Evolutionary conservation across 2,888 invertebrate genomes (phyloP).

Genomic region (Papilio demoleus): DNA sequence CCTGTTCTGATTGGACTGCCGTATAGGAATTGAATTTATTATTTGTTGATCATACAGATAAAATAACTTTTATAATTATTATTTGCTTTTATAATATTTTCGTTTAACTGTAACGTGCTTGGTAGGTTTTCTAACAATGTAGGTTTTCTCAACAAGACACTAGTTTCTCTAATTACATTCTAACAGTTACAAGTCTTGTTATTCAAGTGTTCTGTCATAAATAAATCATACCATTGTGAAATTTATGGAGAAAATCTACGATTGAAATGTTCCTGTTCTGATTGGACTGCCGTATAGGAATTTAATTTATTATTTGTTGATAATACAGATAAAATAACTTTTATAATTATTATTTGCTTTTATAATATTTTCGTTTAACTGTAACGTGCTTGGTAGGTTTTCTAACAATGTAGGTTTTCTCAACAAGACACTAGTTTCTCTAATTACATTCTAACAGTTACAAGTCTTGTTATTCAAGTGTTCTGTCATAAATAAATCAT

Average conservation of each 20-base stretch:
- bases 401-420: no score
- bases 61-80: background rate
- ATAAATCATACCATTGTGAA: slow-evolving; percentile 31
- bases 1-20: slow-evolving; percentile 14
- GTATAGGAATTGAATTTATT: background rate
- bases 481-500: slow-evolving; percentile 32
- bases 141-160: no score
- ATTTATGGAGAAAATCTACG: slow-evolving; percentile 24
- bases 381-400: no score
- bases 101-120: background rate
- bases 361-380: no score
- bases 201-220: slow-evolving; percentile 26
- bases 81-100: no score
- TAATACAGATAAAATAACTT: background rate
- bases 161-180: no score
- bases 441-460: no score
- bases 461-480: slow-evolving; percentile 11
- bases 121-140: no score
- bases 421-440: no score
- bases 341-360: background rate
- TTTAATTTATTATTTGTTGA: background rate
- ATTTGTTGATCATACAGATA: background rate
- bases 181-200: background rate
- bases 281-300: slow-evolving; percentile 14
- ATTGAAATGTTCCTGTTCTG: slow-evolving; percentile 6